Evolutionary conservation across 1,140 invertebrate genomes (phyloP), one percentile per base, ranked within the genome.

Genomic region (Pissodes strobi): DNA sequence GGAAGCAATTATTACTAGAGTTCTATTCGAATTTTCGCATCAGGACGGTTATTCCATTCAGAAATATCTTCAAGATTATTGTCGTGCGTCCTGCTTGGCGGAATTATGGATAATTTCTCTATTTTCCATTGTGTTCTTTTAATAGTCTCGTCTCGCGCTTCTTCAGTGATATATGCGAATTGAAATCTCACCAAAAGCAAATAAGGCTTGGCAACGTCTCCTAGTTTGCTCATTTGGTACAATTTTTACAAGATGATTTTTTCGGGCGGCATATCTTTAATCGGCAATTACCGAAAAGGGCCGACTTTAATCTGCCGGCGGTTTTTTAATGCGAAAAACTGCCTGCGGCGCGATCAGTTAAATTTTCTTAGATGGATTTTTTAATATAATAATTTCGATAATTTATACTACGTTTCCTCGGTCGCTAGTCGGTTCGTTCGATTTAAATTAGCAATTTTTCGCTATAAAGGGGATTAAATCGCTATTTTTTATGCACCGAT

Each of bases 341-440:
- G 58, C 69, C 67, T 30, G 34, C 21, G 49, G 68, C 63, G 37
- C 48, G 64, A 57, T 64, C 68, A 53, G 63, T 63, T 57, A 72
- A 69, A 69, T 66, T 61, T 82, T 81, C 80, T 81, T 80, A 83
- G 82, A 85, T 84, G 83, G 83, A 84, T 84, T 84, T 85, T 85
- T 84, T 85, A 85, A 85, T 85, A 83, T 82, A 85, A 85, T 85
- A 84, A 85, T 84, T 84, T 80, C 82, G 80, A 85, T 85, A 84
- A 85, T 85, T 84, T 84, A 83, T 84, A 73, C 64, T 69, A 79
- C 78, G 79, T 69, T 74, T 62, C 38, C 64, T 74, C 74, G 78
- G 78, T 79, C 76, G 78, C 69, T 59, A 22, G 25, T 21, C 49
- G 56, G 41, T 9, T 45, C 49, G 65, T 69, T 67, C 74, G 71